Conservation (phyloP, 2,797 vertebrate species). For the Threskiornis aethiopicus region DNA sequence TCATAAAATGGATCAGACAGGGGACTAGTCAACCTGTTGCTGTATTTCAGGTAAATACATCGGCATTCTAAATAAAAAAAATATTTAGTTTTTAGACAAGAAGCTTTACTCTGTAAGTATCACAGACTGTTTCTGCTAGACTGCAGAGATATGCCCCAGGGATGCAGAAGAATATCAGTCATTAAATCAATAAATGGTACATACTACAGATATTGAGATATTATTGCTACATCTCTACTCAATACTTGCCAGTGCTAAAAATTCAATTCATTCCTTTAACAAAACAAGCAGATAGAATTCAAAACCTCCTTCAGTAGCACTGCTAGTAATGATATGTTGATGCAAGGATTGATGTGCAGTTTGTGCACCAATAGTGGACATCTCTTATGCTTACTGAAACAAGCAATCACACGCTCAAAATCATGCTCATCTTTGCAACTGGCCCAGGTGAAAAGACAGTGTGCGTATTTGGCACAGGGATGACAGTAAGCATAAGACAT, state of each 20-base stretch:
- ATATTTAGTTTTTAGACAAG: background rate
- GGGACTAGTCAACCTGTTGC: background rate
- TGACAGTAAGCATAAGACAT: background rate
- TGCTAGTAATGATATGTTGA: background rate
- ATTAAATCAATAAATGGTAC: background rate
- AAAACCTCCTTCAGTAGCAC: background rate
- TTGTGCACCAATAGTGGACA: background rate
- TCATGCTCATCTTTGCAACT: background rate
- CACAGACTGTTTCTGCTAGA: background rate
- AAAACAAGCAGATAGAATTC: background rate
- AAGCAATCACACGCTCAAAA: background rate
- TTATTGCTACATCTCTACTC: background rate
- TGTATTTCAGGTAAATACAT: background rate
- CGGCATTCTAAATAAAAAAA: background rate
- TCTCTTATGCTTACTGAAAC: background rate
- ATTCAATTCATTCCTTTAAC: background rate
- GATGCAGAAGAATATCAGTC: background rate
- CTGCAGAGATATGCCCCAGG: background rate
- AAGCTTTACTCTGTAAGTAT: background rate
- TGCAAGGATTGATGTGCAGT: background rate
- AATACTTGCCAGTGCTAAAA: background rate
- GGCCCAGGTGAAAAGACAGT: background rate
- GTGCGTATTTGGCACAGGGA: rapidly evolving
- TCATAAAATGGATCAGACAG: background rate
- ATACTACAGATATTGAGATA: background rate